Base-by-base conservation (phyloP, 2,888 invertebrate species). In the Exephanes ischioxanthus region DNA sequence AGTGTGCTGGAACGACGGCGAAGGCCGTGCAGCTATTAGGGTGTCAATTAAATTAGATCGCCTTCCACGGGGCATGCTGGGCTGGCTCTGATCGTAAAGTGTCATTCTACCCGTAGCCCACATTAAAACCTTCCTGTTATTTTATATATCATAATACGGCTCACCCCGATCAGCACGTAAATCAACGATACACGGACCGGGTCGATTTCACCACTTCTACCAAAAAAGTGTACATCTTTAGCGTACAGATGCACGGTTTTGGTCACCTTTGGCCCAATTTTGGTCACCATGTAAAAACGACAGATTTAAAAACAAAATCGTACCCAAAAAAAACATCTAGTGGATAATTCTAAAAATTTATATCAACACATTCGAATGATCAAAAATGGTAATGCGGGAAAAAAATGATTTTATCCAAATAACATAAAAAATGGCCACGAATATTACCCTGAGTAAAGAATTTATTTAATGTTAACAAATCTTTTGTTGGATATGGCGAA, bases 21-120 rank as follows among this genome's bases (percentile, higher is more conserved):
- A 89, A 90, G 90, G 88, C 84, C 72, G 84, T 71, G 85, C 90
- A 84, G 89, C 91, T 91, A 92, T 92, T 92, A 92, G 91, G 92
- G 92, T 91, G 92, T 92, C 93, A 93, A 93, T 93, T 93, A 92
- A 93, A 94, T 94, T 93, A 94, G 91, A 93, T 92, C 93, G 91
- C 89, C 87, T 80, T 82, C 77, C 81, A 63, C 78, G 66, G 61
- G 87, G 87, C 88, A 88, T 86, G 88, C 88, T 89, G 87, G 89
- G 91, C 89, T 89, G 87, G 84, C 89, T 90, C 89, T 89, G 90
- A 90, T 89, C 89, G 90, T 90, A 89, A 86, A 90, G 89, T 87
- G 87, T 86, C 88, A 87, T 86, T 86, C 77, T 11, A 76, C 66
- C 80, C 86, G 79, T 88, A 82, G 78, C 77, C 80, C 58, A 58